Conservation (phyloP, 2,888 invertebrate genomes). For the Sphinx pinastri region DNA sequence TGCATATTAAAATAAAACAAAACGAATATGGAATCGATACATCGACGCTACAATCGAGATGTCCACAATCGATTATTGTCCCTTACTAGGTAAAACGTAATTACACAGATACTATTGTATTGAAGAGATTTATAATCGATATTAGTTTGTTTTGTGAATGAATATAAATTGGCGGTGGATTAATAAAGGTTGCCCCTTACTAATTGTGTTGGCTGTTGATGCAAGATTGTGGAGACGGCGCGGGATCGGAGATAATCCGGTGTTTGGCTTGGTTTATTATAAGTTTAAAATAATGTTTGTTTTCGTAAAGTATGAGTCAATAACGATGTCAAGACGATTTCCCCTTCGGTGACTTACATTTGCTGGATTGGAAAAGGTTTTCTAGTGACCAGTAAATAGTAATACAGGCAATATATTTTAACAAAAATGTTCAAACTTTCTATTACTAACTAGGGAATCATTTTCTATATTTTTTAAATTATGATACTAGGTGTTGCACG, state of each 20-base stretch:
- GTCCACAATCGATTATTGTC: slow-evolving; percentile 66
- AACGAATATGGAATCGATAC: slow-evolving; percentile 76
- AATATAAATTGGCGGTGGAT: slow-evolving; percentile 25
- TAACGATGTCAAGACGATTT: too few relatives aligned
- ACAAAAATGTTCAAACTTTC: too few relatives aligned
- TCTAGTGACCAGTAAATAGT: too few relatives aligned
- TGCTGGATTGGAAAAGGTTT: too few relatives aligned
- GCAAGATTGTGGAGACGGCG: slow-evolving; percentile 26
- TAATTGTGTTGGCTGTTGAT: slow-evolving; percentile 28
- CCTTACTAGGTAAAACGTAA: slow-evolving; percentile 68
- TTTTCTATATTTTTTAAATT: too few relatives aligned
- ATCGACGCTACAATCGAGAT: slow-evolving; percentile 64
- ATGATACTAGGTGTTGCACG: too few relatives aligned
- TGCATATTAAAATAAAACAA: slow-evolving; percentile 66
- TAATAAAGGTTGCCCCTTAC: slow-evolving; percentile 24
- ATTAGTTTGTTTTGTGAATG: slow-evolving; percentile 28
- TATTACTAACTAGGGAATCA: too few relatives aligned
- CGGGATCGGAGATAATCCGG: neutral
- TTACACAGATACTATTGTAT: slow-evolving; percentile 27
- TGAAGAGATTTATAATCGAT: slow-evolving; percentile 29
- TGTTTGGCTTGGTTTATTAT: neutral
- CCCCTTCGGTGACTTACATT: too few relatives aligned
- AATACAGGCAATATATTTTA: too few relatives aligned
- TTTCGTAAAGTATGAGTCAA: too few relatives aligned
- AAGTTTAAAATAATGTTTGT: neutral